phyloP scores from a whole-genome alignment of 2,113 vertebrate species.

The Etia nguti region DNA sequence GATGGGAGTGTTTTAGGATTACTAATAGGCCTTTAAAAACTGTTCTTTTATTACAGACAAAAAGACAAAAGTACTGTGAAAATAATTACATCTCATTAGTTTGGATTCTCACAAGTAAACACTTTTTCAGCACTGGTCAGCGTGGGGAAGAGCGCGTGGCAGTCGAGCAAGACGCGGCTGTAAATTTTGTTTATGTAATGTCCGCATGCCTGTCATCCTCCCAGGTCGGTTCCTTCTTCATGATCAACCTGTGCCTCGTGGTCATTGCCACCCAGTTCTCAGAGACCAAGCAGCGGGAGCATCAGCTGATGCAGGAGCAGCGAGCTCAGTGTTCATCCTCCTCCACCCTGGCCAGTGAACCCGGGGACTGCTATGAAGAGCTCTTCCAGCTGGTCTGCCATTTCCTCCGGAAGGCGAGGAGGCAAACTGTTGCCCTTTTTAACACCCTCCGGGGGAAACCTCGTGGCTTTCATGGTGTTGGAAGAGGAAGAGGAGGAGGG shows the following conservation, averaged over 20 bases:
- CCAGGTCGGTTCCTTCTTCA: conserved; percentile 85
- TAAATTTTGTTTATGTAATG: not conserved
- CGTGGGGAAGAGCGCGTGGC: not conserved
- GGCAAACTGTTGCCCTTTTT: conserved; percentile 78
- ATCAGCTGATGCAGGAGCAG: conserved; percentile 98
- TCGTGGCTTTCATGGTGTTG: conserved; percentile 29
- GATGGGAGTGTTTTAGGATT: not conserved
- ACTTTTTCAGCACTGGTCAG: not conserved
- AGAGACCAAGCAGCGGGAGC: conserved; percentile 95
- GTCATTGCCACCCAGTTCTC: conserved; percentile 98
- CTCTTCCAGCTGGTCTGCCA: conserved; percentile 94
- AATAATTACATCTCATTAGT: not conserved
- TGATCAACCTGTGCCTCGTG: conserved; percentile 96
- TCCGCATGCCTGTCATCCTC: not conserved
- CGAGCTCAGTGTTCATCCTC: conserved; percentile 85
- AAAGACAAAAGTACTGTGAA: not conserved
- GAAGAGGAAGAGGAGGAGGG: conserved; percentile 39
- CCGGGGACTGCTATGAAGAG: conserved; percentile 93
- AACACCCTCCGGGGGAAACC: conserved; percentile 76
- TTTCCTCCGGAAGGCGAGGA: conserved; percentile 84
- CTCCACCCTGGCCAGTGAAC: conserved; percentile 91
- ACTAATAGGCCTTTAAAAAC: not conserved
- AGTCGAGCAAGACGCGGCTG: not conserved
- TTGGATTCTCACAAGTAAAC: not conserved
- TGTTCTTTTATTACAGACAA: not conserved